These are phyloP conservation scores for Monoplex corrugatus DNA, from an alignment of 2,888 invertebrate genomes.

Conservation along the genomic window DNA sequence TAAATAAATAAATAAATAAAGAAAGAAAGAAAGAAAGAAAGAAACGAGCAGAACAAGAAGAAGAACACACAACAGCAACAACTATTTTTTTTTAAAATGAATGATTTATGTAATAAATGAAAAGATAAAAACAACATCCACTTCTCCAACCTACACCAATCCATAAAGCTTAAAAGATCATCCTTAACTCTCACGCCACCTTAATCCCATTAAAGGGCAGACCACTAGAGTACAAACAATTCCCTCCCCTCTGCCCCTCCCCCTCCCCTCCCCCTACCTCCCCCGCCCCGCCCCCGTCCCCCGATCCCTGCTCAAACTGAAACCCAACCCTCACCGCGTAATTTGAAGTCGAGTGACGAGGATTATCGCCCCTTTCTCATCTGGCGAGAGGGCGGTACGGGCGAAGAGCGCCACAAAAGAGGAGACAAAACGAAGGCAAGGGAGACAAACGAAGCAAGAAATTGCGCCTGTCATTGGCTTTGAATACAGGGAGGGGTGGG, in stretches of 20 bases:
- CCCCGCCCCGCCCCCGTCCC: neutral
- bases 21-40: neutral
- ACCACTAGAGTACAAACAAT: no score
- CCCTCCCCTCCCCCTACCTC: neutral
- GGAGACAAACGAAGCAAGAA: slow-evolving; percentile 10
- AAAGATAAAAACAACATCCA: no score
- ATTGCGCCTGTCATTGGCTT: neutral
- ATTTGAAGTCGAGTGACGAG: slow-evolving; percentile 27
- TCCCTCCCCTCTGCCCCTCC: neutral
- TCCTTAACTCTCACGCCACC: no score
- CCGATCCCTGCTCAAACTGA: neutral
- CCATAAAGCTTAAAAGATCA: no score
- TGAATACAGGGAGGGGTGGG: no score
- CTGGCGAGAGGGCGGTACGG: neutral
- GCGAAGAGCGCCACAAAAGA: neutral
- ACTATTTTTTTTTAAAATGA: no score
- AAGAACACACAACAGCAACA: slow-evolving; percentile 6
- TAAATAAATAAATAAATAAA: neutral
- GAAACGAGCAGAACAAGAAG: neutral
- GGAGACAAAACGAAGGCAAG: neutral
- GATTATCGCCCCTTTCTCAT: slow-evolving; percentile 19
- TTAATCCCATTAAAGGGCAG: no score
- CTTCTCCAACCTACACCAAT: no score
- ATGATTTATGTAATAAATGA: no score
- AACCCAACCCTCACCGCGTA: neutral